Percentiles rank a stretch among this genome's conserved stretches.
phyloP scores from a whole-genome alignment of 2,888 invertebrate genomes.

The Elysia crispata region DNA sequence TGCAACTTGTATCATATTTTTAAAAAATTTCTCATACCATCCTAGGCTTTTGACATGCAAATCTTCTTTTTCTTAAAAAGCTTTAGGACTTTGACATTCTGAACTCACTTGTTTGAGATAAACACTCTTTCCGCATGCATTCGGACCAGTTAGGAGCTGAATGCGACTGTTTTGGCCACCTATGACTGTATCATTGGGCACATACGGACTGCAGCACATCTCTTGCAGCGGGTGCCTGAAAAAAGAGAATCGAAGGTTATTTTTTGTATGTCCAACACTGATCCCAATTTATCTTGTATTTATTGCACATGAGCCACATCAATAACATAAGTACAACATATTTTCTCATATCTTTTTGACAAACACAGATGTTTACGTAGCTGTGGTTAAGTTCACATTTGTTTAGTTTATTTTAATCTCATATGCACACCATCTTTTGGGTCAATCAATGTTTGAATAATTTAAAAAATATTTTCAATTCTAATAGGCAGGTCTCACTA shows the following conservation, averaged over 20 bases:
- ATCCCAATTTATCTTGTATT: not conserved
- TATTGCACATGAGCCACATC: not conserved
- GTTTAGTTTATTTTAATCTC: no score
- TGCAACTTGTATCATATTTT: no score
- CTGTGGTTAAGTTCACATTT: no score
- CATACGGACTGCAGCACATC: slow-evolving; percentile 82
- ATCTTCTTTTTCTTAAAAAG: not conserved
- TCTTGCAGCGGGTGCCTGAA: slow-evolving; percentile 88
- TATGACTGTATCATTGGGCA: slow-evolving; percentile 86
- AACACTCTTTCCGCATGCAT: slow-evolving; percentile 94
- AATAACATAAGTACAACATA: not conserved
- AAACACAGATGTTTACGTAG: no score
- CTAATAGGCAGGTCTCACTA: no score
- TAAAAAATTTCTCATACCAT: no score
- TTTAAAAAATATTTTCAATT: no score
- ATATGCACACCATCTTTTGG: no score
- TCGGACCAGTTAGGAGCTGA: slow-evolving; percentile 92
- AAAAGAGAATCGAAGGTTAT: no score
- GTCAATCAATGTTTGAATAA: no score
- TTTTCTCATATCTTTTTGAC: no score
- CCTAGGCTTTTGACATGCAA: no score
- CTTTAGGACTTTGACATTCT: not conserved
- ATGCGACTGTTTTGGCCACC: slow-evolving; percentile 82
- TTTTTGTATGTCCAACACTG: not conserved
- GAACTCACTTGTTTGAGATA: slow-evolving; percentile 88